Conservation (phyloP, 1,140 invertebrate species). For the Plodia interpunctella region DNA sequence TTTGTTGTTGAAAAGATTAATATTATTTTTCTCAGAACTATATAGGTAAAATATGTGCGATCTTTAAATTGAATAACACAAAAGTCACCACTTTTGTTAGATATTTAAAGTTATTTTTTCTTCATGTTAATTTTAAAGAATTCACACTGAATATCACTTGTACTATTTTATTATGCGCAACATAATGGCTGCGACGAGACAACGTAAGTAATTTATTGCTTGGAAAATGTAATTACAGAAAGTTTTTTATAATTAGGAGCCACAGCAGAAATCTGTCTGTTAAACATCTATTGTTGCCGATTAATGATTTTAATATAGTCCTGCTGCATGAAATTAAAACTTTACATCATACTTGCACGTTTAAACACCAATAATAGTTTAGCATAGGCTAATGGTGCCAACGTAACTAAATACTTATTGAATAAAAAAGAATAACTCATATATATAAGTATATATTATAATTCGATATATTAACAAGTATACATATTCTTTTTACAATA, state of each 20-base stretch:
- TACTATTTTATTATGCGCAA: conserved; percentile 67
- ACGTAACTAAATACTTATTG: not conserved
- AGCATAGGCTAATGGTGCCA: conserved; percentile 13
- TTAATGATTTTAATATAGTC: conserved; percentile 44
- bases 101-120: not conserved
- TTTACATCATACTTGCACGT: conserved; percentile 54
- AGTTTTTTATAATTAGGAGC: conserved; percentile 53
- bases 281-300: conserved; percentile 61
- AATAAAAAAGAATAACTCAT: no score
- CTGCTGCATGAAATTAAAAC: conserved; percentile 60
- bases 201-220: conserved; percentile 68
- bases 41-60: no score
- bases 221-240: conserved; percentile 51
- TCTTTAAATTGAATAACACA: no score
- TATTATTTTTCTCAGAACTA: no score
- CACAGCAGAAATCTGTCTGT: conserved; percentile 37
- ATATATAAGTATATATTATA: no score
- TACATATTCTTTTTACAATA: not conserved
- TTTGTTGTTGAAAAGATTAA: no score
- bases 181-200: conserved; percentile 69
- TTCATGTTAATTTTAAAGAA: conserved; percentile 3
- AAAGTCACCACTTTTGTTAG: no score
- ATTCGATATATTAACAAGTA: not conserved
- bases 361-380: conserved; percentile 47
- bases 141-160: conserved; percentile 11